phyloP scores from a whole-genome alignment of 2,888 invertebrate genomes.

The Tetragonula carbonaria region DNA sequence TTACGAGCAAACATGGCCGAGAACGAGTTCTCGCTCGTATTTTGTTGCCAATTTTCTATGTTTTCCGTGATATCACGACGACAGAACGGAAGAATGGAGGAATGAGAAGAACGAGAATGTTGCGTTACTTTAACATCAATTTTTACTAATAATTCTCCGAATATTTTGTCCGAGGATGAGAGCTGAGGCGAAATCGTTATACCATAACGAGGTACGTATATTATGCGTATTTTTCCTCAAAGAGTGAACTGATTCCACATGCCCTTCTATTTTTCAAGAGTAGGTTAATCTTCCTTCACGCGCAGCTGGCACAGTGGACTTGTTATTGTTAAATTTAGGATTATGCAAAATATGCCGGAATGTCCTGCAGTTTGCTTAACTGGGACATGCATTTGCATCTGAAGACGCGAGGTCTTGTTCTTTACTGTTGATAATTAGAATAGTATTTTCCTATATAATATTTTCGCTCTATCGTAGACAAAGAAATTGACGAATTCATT shows the following conservation, averaged over 20 bases:
- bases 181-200: not conserved
- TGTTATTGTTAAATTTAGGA: constrained; percentile 74
- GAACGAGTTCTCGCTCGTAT: constrained; percentile 15
- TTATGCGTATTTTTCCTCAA: constrained; percentile 9
- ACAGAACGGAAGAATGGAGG: not conserved
- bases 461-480: not conserved
- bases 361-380: constrained; percentile 68
- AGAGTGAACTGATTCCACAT: constrained; percentile 29
- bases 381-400: constrained; percentile 74
- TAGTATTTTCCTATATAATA: constrained; percentile 17
- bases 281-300: constrained; percentile 75
- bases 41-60: not conserved
- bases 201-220: not conserved
- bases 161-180: not conserved
- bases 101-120: not conserved
- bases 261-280: constrained; percentile 68
- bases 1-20: not conserved
- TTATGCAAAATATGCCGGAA: constrained; percentile 76
- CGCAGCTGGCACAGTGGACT: constrained; percentile 67
- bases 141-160: not conserved
- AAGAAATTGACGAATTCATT: constrained; percentile 8
- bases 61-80: not conserved
- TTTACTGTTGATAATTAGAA: constrained; percentile 61
- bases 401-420: constrained; percentile 70
- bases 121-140: not conserved